Base-by-base conservation (phyloP, 1,140 invertebrate genomes). In the Rhyacophila brunnea region DNA sequence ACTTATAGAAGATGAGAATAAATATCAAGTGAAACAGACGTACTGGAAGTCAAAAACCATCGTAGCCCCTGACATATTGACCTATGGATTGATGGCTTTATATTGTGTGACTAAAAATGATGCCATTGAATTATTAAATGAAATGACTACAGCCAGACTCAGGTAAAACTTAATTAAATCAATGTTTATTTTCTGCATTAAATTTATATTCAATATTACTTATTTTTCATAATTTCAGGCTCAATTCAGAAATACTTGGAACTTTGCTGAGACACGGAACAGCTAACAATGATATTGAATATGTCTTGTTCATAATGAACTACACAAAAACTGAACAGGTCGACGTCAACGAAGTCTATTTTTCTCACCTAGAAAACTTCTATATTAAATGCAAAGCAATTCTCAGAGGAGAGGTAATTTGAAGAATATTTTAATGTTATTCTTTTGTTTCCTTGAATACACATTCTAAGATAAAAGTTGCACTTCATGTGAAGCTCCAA, bases 51-150 rank as follows among this genome's bases (percentile, higher is more conserved):
- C 75, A 36, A 81, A 81, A 44, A 66, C 78, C 7, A 74, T 78
- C 50, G 68, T 93, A 11, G 73, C 75, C 36, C 85, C 88, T 4
- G 85, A 95, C 73, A 80, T 93, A 54, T 79, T 92, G 42, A 95
- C 93, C 0, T 96, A 90, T 80, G 93, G 92, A 20, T 84, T 88
- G 1, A 71, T 96, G n/a, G 88, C 93, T 2, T 67, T 94, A 52
- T 81, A 86, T 4, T 96, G 93, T 74, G 71, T 70, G 57, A 85
- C 72, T 5, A 75, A 79, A 53, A 71, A 78, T 17, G 77, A 85
- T 62, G 87, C 84, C 14, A 68, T 74, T 46, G 68, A 83, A 38
- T 79, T 95, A 11, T 51, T 95, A 2, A 66, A 77, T 15, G 81
- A 88, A 68, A 90, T 95, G 83, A 77, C 86, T 62, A 73, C 76